Evolutionary conservation across 2,113 vertebrate species (phyloP).

Genomic region (Alces alces): DNA sequence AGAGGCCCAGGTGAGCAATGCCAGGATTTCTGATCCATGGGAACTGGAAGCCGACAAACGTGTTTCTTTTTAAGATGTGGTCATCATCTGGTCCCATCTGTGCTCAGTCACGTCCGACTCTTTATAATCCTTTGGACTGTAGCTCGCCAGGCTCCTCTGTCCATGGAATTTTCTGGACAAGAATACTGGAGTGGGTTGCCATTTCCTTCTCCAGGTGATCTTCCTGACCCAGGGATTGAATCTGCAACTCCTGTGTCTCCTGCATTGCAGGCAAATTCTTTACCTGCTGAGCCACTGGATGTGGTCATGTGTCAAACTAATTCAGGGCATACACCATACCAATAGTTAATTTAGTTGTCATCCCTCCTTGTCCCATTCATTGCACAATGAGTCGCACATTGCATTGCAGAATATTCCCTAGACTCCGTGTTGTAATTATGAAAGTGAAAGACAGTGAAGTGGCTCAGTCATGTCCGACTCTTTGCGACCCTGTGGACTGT

Average conservation of each 20-base stretch:
- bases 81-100: neutral
- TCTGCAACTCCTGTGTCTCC: neutral
- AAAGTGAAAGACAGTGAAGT: too few relatives aligned
- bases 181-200: neutral
- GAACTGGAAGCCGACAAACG: accelerated
- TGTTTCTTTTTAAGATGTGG: neutral
- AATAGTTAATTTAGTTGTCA: neutral
- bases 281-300: neutral
- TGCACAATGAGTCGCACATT: neutral
- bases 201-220: neutral
- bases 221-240: neutral
- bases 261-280: neutral
- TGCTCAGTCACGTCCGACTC: neutral
- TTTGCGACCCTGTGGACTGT: too few relatives aligned
- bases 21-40: neutral
- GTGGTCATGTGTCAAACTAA: neutral
- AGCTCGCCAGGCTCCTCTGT: neutral
- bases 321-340: neutral
- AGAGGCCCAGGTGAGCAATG: neutral
- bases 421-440: neutral
- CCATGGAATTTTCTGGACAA: neutral
- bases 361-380: neutral
- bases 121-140: neutral
- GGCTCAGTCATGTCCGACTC: too few relatives aligned
- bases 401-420: neutral